Base-by-base conservation (phyloP, 2,113 vertebrate species). In the Ctenomys sociabilis region DNA sequence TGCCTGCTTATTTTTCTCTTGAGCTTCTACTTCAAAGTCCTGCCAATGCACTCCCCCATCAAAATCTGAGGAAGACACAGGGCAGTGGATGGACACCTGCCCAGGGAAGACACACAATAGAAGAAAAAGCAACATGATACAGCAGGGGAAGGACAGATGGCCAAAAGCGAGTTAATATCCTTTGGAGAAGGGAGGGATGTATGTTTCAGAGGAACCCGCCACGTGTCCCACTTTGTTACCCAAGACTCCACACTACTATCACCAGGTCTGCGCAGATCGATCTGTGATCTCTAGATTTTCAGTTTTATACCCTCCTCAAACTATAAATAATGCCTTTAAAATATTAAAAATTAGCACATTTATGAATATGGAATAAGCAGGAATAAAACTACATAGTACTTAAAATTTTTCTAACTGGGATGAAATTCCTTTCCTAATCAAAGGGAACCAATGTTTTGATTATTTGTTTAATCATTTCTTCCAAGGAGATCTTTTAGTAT, bases 321-420 rank as follows among this genome's bases (percentile, higher is more conserved):
- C 30, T 63, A 70, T 12, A 6, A 85, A 85, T 32, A 92, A 40
- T 8, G 14, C 30, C 45, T 11, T 49, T 87, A 95, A 92, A 92
- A n/a, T 66, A 95, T 35, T 49, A 75, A 78, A 24, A 80, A 66
- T 28, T 14, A 80, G 40, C 30, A 80, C 2, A 3, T 63, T 83
- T 92, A 52, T 90, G 54, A 32, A 77, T 52, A 64, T 61, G 17
- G 19, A 77, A 54, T 35, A 13, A 72, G 28, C 7, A 92, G 75
- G 5, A 82, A 72, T 57, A 72, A 91, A 86, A 68, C 13, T 19
- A 73, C 26, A 66, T 30, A 35, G 28, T 87, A 22, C 81, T 85
- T 37, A 59, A 88, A 80, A 37, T 26, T 73, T 93, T 94, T 88
- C 70, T 88, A 94, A 70, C 82, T 82, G 26, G 63, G 21, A 94